Conservation (phyloP, 2,797 vertebrate species). For the Oceanodroma leucorhoa region DNA sequence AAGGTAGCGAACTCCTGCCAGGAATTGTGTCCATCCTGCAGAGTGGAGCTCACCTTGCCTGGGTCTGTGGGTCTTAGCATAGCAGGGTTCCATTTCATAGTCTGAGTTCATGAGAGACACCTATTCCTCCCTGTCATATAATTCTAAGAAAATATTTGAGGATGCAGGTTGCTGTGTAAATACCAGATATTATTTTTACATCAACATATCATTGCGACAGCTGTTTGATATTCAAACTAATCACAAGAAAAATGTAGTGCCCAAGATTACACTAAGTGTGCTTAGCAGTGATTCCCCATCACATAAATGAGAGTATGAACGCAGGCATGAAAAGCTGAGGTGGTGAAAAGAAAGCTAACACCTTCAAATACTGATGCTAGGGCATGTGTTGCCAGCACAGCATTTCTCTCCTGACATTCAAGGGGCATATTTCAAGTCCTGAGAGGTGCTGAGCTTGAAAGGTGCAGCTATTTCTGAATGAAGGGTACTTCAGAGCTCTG, state of each 20-base stretch:
- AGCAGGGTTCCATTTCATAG: neutral
- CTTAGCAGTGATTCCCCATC: neutral
- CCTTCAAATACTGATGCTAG: conserved; percentile 6
- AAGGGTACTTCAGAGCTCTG: conserved; percentile 11
- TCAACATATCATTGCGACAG: neutral
- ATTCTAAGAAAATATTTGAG: neutral
- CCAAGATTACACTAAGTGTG: neutral
- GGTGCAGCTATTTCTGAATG: conserved; percentile 1
- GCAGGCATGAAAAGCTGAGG: neutral
- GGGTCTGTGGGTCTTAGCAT: neutral
- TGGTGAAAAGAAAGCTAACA: conserved; percentile 36
- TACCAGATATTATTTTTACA: neutral
- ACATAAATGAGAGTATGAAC: neutral
- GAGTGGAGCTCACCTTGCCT: too few relatives aligned
- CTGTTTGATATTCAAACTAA: conserved; percentile 26
- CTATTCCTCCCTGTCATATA: neutral
- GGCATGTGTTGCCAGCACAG: neutral
- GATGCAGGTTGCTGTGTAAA: neutral
- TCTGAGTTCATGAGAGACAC: neutral
- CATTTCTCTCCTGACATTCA: conserved; percentile 23
- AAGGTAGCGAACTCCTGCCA: neutral
- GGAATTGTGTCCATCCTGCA: neutral
- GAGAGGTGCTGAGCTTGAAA: conserved; percentile 28
- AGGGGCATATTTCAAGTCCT: neutral
- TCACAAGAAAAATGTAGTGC: neutral